Evolutionary conservation across 2,888 invertebrate genomes (phyloP), one percentile per base, ranked within the genome.

Genomic region (Fragum sueziense): DNA sequence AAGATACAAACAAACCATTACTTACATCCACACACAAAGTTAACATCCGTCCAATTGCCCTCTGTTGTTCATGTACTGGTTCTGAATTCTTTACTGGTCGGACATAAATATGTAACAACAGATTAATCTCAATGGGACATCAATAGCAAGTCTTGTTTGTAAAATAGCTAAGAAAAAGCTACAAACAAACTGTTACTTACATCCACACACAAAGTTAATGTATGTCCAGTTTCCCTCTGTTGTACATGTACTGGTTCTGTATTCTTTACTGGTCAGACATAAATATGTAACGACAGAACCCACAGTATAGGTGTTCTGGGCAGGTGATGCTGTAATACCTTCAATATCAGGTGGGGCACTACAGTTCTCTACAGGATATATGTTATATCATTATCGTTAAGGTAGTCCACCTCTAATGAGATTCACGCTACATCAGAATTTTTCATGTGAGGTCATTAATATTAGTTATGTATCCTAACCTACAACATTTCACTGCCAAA

Each of bases 41-140:
- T 72, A 20, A 72, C 41, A 0, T 41, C 11, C 0, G 47, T 62
- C 72, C 72, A 72, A 1, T 41, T 9, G 0, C 72, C 72, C 6
- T 72, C 62, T 14, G 61, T 47, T 31, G 72, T 72, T 31, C 72
- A 72, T 1, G 72, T 72, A n/a, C 72, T 59, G n/a, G 72, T 72
- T 51, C 72, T 41, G 9, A 29, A 47, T 6, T 72, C 72, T 6
- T 9, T 37, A 27, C 33, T 62, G 29, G 41, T n/a, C 0, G 72
- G 29, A 47, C 62, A 62, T 4, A n/a, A 33, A 25, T 72, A 72
- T 41, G 72, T 72, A n/a, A 72, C 72, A 4, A 72, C n/a, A n/a
- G n/a, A n/a, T n/a, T n/a, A n/a, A n/a, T n/a, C n/a, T n/a, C n/a
- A n/a, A n/a, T n/a, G n/a, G n/a, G n/a, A n/a, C n/a, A n/a, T n/a